These are phyloP conservation scores for Pandion haliaetus DNA, from an alignment of 2,113 vertebrate species.

Conservation along the genomic window DNA sequence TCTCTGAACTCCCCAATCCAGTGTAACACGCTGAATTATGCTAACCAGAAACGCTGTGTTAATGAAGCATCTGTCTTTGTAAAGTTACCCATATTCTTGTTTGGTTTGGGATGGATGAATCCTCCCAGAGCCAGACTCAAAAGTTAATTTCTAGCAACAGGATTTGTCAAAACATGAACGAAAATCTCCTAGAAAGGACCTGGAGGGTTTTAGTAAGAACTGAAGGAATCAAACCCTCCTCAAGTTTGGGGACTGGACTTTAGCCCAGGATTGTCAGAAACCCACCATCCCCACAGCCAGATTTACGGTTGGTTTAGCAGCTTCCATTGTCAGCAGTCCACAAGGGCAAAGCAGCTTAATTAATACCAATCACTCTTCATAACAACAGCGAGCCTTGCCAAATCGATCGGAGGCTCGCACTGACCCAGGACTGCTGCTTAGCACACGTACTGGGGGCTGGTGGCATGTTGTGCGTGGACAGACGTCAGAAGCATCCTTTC, in stretches of 20 bases:
- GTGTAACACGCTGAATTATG: rapidly evolving
- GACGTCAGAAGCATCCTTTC: not conserved
- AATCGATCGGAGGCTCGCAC: not conserved
- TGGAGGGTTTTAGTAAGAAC: not conserved
- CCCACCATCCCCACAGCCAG: not conserved
- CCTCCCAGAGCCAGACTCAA: not conserved
- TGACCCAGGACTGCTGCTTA: not conserved
- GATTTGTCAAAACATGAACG: not conserved
- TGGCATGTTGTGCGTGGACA: not conserved
- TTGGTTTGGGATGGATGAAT: not conserved
- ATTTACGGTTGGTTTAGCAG: not conserved
- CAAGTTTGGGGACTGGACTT: not conserved
- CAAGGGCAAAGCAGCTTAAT: not conserved
- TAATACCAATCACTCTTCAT: not conserved
- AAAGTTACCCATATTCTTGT: not conserved
- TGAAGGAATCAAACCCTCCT: not conserved
- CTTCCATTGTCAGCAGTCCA: not conserved
- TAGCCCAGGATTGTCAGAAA: not conserved
- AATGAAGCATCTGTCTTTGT: not conserved
- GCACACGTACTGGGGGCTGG: rapidly evolving
- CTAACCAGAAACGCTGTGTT: rapidly evolving
- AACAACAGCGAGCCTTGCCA: not conserved
- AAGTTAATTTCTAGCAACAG: not conserved
- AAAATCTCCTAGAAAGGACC: not conserved
- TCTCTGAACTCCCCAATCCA: not conserved